Base-by-base conservation (phyloP, 2,113 vertebrate genomes). In the Pampusana beccarii region DNA sequence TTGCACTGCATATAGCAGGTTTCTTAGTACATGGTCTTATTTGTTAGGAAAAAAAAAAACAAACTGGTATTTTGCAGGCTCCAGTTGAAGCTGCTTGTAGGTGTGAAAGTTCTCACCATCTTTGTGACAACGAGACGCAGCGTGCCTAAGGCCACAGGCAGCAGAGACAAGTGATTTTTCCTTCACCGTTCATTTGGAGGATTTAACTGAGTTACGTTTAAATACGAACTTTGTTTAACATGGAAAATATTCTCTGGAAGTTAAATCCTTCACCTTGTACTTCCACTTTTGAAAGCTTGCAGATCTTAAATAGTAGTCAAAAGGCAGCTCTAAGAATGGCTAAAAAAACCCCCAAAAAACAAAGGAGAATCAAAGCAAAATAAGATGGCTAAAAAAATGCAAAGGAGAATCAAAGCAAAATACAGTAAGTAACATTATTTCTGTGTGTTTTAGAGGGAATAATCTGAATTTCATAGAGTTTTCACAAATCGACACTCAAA, bases 91-190 rank as follows among this genome's bases (percentile, higher is more conserved):
- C 65, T 90, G 72, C 42, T 92, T 56, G 65, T 56, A 36, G 4
- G 25, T 23, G 82, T 57, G 50, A 80, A 90, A 90, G 58, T 42
- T 62, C 25, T 66, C 81, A n/a, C 92, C 62, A 70, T 65, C 50
- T n/a, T 48, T 44, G 85, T 46, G 89, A 78, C 74, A 92, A 44
- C 26, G 87, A 94, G 77, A 95, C 58, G 74, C 80, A 93, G 61
- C 2, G 5, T 61, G 82, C 66, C 73, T 29, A 54, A 50, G 84
- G 92, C 79, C 72, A 51, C 4, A 51, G 42, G 70, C 34, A 67
- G 60, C 29, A 64, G 42, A 64, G 13, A 57, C 13, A 86, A 92
- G 73, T 36, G 5, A 77, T 66, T 82, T 53, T 15, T 66, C 56
- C 80, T 51, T 44, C 70, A 19, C 54, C 56, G 28, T 51, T 86